Conservation (phyloP, 2,113 vertebrate genomes). For the Pantherophis guttatus region DNA sequence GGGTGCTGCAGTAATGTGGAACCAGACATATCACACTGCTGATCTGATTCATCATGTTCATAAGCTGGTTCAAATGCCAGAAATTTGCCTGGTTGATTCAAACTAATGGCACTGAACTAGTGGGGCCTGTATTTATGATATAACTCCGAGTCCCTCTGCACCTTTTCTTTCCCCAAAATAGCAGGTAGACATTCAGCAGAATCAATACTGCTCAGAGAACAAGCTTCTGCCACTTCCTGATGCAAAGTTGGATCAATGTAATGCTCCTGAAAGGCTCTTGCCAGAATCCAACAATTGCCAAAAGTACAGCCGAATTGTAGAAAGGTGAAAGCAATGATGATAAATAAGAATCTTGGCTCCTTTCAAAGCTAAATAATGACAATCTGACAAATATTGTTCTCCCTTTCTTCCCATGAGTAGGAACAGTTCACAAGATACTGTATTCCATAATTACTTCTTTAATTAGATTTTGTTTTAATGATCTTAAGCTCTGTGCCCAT, state of each 20-base stretch:
- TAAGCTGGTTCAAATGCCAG: background rate
- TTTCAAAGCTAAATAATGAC: background rate
- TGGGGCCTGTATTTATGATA: background rate
- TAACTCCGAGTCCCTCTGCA: background rate
- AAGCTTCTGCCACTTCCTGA: background rate
- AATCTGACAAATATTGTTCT: background rate
- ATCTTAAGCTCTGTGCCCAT: constrained; percentile 2
- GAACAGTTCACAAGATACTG: background rate
- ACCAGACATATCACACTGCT: background rate
- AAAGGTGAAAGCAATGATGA: rapidly evolving
- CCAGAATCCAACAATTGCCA: background rate
- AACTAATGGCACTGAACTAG: background rate
- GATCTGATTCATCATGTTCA: background rate
- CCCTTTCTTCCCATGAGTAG: background rate
- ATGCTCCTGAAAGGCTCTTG: background rate
- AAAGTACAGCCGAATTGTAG: rapidly evolving
- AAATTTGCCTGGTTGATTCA: background rate
- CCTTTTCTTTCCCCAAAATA: background rate
- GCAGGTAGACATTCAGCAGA: background rate
- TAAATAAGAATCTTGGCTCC: rapidly evolving
- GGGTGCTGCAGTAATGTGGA: background rate
- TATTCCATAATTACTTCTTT: rapidly evolving
- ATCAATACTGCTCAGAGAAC: background rate
- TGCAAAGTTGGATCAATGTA: background rate
- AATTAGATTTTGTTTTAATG: background rate